phyloP scores from a whole-genome alignment of 1,140 invertebrate species.

The Heliconius congener region DNA sequence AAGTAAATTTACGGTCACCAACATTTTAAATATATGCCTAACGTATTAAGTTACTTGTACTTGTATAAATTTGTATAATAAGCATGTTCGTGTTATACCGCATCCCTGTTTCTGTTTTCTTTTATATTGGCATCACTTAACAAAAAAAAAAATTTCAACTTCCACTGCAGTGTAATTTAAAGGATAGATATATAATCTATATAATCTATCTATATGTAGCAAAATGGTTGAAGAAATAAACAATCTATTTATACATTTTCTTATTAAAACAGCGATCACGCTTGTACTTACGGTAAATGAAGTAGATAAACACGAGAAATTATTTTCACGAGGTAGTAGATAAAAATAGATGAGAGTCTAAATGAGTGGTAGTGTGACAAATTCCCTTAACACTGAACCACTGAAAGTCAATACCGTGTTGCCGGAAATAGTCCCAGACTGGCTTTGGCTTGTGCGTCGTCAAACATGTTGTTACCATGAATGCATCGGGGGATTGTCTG shows the following conservation, averaged over 20 bases:
- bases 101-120: no score
- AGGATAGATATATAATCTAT: no score
- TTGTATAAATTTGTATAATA: no score
- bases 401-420: slow-evolving; percentile 38
- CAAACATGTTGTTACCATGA: no score
- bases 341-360: slow-evolving; percentile 20
- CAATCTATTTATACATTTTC: background rate
- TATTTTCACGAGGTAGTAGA: background rate
- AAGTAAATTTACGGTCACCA: no score
- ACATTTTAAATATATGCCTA: no score
- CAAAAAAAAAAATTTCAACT: no score
- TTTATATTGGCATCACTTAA: no score
- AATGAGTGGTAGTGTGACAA: slow-evolving; percentile 23
- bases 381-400: slow-evolving; percentile 16
- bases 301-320: background rate
- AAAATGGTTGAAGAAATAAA: background rate
- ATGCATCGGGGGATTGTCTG: background rate
- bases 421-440: slow-evolving; percentile 37
- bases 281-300: background rate
- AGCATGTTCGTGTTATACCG: no score
- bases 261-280: slow-evolving; percentile 8
- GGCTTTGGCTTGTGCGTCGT: slow-evolving; percentile 19
- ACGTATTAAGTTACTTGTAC: no score
- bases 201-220: no score
- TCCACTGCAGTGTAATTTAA: no score